Percentiles rank a stretch among this genome's conserved stretches.
Conservation (phyloP, 2,113 vertebrate species). For the Perccottus glenii region DNA sequence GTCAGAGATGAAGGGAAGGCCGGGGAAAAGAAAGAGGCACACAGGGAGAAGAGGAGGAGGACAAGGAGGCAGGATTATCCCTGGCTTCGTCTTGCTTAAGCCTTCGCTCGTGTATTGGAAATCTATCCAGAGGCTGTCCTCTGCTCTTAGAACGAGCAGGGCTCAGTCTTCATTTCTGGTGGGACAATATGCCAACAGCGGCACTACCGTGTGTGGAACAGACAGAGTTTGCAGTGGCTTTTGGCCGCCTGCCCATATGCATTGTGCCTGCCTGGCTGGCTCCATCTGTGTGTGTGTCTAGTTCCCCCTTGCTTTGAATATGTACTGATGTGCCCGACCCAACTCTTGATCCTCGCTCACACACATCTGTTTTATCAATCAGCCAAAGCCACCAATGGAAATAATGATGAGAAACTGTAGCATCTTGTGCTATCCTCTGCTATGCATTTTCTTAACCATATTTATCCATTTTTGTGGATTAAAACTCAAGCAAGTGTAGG, state of each 20-base stretch:
- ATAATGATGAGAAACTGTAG: constrained; percentile 60
- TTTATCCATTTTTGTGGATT: no score
- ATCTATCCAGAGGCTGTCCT: constrained; percentile 71
- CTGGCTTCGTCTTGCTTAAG: constrained; percentile 69
- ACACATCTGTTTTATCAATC: constrained; percentile 59
- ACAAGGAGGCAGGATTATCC: constrained; percentile 62
- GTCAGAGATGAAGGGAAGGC: constrained; percentile 22
- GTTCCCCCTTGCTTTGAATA: constrained; percentile 21
- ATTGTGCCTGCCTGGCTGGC: constrained; percentile 48
- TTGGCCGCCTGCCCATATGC: constrained; percentile 43
- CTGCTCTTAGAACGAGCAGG: constrained; percentile 53
- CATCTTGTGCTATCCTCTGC: constrained; percentile 13
- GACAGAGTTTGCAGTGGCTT: constrained; percentile 13
- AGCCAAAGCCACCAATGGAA: constrained; percentile 51
- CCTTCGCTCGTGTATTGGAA: constrained; percentile 67
- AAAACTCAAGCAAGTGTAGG: no score
- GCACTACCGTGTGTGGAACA: not conserved
- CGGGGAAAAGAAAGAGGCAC: constrained; percentile 18
- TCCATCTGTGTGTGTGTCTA: constrained; percentile 23
- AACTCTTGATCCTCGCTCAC: constrained; percentile 28
- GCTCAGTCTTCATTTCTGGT: constrained; percentile 65
- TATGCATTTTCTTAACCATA: not conserved
- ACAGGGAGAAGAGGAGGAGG: constrained; percentile 16
- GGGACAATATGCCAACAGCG: constrained; percentile 38
- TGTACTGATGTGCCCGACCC: constrained; percentile 26